Conservation (phyloP, 2,888 invertebrate species). For the Clostera curtula region DNA sequence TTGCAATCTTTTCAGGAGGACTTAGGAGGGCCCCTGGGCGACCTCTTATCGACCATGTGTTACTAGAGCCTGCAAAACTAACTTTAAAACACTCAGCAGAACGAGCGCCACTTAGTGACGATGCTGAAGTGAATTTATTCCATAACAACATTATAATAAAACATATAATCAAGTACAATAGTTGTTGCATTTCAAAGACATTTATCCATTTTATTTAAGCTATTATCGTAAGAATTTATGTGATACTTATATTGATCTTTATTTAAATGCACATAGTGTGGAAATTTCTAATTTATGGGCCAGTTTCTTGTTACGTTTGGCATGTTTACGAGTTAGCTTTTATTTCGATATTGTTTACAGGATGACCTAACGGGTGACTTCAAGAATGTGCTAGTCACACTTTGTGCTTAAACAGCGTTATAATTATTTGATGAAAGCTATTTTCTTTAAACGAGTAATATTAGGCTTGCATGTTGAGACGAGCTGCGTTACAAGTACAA, state of each 20-base stretch:
- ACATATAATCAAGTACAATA: slow-evolving; percentile 29
- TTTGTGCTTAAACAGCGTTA: slow-evolving; percentile 69
- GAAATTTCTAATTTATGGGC: slow-evolving; percentile 56
- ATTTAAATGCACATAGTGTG: slow-evolving; percentile 42
- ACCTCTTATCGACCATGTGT: slow-evolving; percentile 78
- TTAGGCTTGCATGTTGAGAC: slow-evolving; percentile 42
- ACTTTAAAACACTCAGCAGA: slow-evolving; percentile 42
- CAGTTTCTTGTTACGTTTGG: slow-evolving; percentile 47
- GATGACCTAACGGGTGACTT: slow-evolving; percentile 82
- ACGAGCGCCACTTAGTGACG: slow-evolving; percentile 39
- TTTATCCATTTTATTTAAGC: slow-evolving; percentile 34
- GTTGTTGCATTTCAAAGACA: slow-evolving; percentile 49
- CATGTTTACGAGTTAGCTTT: slow-evolving; percentile 43
- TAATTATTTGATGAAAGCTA: slow-evolving; percentile 21
- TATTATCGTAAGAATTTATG: slow-evolving; percentile 23
- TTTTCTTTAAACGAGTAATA: slow-evolving; percentile 40
- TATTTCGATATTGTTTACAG: slow-evolving; percentile 71
- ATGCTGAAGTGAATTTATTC: slow-evolving; percentile 33
- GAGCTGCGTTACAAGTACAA: slow-evolving; percentile 42
- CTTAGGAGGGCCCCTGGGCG: slow-evolving; percentile 77
- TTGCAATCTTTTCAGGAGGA: slow-evolving; percentile 79
- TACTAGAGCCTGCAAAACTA: slow-evolving; percentile 60
- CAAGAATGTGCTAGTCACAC: slow-evolving; percentile 77
- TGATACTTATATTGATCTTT: slow-evolving; percentile 22
- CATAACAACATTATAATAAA: not conserved